Percentiles rank a stretch among this genome's conserved stretches.
Conservation (phyloP, 2,888 invertebrate species). For the Rapana venosa region DNA sequence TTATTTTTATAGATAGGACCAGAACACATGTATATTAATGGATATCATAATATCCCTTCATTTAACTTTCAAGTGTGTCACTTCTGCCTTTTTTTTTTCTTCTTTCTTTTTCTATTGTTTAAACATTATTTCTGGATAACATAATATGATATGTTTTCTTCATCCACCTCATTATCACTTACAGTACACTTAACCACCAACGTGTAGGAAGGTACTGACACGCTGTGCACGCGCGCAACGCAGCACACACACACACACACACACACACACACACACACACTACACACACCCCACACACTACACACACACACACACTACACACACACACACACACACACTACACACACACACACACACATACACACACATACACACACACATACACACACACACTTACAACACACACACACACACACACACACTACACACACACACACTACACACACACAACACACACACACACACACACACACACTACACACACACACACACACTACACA, state of each 20-base stretch:
- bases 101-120: too few relatives aligned
- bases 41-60: too few relatives aligned
- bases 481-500: neutral
- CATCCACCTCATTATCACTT: too few relatives aligned
- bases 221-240: neutral
- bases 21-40: too few relatives aligned
- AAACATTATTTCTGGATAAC: too few relatives aligned
- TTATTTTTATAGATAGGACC: too few relatives aligned
- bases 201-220: neutral
- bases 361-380: neutral
- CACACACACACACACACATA: neutral
- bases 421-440: neutral
- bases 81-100: too few relatives aligned
- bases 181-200: neutral
- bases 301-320: neutral
- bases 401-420: neutral
- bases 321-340: neutral
- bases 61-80: too few relatives aligned
- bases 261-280: neutral
- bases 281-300: neutral
- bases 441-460: too few relatives aligned
- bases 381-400: neutral
- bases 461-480: too few relatives aligned
- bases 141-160: too few relatives aligned
- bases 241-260: neutral